phyloP scores from a whole-genome alignment of 1,140 invertebrate species.

The Helicoverpa zea region DNA sequence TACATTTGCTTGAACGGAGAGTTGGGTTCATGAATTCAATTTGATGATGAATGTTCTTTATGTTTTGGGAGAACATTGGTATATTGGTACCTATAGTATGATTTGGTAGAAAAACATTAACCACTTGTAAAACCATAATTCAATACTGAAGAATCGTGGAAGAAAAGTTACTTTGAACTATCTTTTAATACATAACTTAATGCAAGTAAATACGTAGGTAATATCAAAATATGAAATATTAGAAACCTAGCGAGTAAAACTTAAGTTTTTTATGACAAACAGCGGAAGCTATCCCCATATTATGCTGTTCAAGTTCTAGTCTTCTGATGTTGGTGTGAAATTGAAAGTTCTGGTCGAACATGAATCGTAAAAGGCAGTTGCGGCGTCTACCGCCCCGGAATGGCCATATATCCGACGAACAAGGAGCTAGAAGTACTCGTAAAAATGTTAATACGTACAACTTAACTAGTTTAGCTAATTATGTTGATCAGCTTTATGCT shows the following conservation, averaged over 20 bases:
- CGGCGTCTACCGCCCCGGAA: not conserved
- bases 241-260: not conserved
- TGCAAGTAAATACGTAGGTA: too few species aligned
- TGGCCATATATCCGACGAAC: slow-evolving; percentile 13
- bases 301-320: not conserved
- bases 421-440: slow-evolving; percentile 13
- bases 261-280: not conserved
- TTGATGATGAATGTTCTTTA: not conserved
- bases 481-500: slow-evolving; percentile 6
- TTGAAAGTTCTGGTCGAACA: slow-evolving; percentile 13
- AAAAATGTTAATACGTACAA: slow-evolving; percentile 41
- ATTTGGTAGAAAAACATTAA: too few species aligned
- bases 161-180: too few species aligned
- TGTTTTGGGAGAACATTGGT: too few species aligned
- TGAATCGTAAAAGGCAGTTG: slow-evolving; percentile 24
- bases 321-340: slow-evolving; percentile 13
- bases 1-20: not conserved
- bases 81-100: too few species aligned
- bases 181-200: too few species aligned
- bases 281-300: not conserved
- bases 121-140: too few species aligned
- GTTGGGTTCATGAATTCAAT: not conserved
- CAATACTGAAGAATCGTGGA: too few species aligned
- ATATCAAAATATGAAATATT: not conserved
- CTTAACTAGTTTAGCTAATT: slow-evolving; percentile 32